A percentile compares a stretch with the other conserved stretches of the same genome.
Conservation (phyloP, 2,797 vertebrate genomes). For the Malurus splendens region DNA sequence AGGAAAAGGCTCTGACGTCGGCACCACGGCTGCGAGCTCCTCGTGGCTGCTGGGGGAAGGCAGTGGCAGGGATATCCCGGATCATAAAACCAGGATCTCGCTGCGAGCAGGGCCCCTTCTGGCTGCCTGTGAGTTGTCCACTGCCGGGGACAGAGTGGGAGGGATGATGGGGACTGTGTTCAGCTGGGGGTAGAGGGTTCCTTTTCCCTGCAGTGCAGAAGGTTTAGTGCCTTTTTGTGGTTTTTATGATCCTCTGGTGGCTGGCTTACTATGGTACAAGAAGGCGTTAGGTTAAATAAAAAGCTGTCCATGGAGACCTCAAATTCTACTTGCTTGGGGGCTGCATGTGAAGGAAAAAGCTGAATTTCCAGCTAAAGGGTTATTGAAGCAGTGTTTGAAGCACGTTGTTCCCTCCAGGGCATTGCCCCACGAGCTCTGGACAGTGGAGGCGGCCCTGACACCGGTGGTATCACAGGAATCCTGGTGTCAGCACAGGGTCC, state of each 20-base stretch:
- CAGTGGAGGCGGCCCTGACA: not conserved
- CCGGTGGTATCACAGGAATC: not conserved
- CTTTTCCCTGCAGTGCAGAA: not conserved
- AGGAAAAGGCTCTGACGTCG: not conserved
- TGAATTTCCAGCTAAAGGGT: not conserved
- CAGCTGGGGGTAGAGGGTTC: rapidly evolving
- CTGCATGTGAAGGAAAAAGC: not conserved
- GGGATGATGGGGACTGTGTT: not conserved
- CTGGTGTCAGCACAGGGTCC: rapidly evolving
- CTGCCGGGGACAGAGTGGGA: not conserved
- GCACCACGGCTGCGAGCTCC: not conserved
- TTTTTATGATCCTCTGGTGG: not conserved
- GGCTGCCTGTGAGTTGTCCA: rapidly evolving
- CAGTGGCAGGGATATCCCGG: not conserved
- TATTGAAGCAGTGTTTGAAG: not conserved
- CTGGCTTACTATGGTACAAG: not conserved
- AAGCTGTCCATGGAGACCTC: not conserved
- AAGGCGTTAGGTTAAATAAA: not conserved
- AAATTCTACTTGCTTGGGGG: not conserved
- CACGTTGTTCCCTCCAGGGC: not conserved
- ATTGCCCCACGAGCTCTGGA: not conserved
- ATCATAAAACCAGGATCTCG: not conserved
- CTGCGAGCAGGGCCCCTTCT: rapidly evolving
- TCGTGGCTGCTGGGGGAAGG: not conserved
- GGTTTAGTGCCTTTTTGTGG: not conserved